Conservation (phyloP, 2,888 invertebrate genomes). For the Oligia fasciuncula region DNA sequence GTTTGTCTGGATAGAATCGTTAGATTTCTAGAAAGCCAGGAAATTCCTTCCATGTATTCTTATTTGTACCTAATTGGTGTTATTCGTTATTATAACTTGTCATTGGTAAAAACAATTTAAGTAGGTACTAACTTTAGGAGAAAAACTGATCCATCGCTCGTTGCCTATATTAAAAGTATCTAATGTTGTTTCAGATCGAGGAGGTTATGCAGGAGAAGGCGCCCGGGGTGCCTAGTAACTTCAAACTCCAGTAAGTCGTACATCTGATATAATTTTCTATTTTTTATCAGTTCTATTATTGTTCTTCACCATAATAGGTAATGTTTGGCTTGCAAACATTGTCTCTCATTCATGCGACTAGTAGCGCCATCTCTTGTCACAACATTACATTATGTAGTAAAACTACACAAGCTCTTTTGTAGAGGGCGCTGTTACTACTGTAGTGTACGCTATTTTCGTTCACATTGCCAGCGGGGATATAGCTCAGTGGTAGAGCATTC, state of each 20-base stretch:
- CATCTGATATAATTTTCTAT: background rate
- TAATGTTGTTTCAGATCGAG: constrained; percentile 82
- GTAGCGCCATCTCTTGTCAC: constrained; percentile 77
- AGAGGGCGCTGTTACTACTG: constrained; percentile 69
- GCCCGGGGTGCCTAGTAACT: constrained; percentile 86
- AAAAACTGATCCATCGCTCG: background rate
- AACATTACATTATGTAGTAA: constrained; percentile 42
- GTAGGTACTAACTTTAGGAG: too few relatives aligned
- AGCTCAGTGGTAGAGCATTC: constrained; percentile 90
- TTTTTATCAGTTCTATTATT: background rate
- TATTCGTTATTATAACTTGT: background rate
- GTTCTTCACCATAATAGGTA: constrained; percentile 13
- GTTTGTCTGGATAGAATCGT: background rate
- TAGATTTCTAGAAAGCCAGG: background rate
- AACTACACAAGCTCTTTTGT: background rate
- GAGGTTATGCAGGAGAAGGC: constrained; percentile 89
- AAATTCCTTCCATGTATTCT: background rate
- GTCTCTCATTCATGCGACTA: background rate
- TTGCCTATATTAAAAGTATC: background rate
- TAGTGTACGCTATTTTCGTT: constrained; percentile 69
- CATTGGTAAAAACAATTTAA: background rate
- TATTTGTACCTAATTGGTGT: background rate
- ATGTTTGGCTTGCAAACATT: constrained; percentile 22
- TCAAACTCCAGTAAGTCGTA: constrained; percentile 81
- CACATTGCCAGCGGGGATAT: constrained; percentile 76